These are phyloP conservation scores for Drosophila ochracea DNA, from an alignment of 2,888 invertebrate species.

Conservation along the genomic window DNA sequence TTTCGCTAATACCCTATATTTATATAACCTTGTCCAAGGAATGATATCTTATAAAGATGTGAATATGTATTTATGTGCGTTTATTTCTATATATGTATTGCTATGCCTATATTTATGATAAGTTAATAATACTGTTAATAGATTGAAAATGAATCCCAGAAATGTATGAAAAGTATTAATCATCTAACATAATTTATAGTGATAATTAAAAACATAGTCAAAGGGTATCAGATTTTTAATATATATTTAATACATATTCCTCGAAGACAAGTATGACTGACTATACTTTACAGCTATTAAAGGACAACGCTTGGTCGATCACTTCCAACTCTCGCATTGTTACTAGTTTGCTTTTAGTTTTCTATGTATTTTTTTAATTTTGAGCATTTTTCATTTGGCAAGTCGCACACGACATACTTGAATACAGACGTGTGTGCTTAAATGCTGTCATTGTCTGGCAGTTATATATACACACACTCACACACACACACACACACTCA, in stretches of 20 bases:
- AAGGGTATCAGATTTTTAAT: background rate
- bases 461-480: slow-evolving; percentile 21
- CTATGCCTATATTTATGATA: background rate
- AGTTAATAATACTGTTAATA: background rate
- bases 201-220: background rate
- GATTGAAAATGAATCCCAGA: background rate
- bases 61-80: background rate
- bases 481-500: slow-evolving; percentile 2
- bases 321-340: slow-evolving; percentile 31
- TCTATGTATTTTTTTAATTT: slow-evolving; percentile 67
- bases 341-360: slow-evolving; percentile 43
- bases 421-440: slow-evolving; percentile 57
- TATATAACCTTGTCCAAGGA: background rate
- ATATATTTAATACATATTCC: background rate
- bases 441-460: slow-evolving; percentile 63
- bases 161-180: background rate
- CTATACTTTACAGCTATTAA: background rate
- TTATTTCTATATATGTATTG: background rate
- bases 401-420: slow-evolving; percentile 51
- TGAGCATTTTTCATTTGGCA: slow-evolving; percentile 47
- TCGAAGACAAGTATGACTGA: background rate
- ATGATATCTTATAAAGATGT: background rate
- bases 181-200: background rate
- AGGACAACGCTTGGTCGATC: slow-evolving; percentile 6
- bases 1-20: slow-evolving; percentile 22